Conservation (phyloP, 2,797 vertebrate species). For the Peromyscus aztecus region DNA sequence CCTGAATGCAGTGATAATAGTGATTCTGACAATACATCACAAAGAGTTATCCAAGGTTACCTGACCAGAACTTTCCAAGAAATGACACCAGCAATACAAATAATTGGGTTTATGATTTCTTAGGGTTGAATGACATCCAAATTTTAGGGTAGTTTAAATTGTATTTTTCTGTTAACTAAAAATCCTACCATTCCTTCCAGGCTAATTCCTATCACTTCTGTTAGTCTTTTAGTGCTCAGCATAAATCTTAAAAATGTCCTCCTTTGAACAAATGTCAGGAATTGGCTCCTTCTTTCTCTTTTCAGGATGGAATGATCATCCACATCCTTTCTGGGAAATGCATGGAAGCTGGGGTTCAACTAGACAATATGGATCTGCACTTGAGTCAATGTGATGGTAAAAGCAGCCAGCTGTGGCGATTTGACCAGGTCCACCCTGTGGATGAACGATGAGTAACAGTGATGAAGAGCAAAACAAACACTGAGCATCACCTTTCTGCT, state of each 20-base stretch:
- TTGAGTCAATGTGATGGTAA: slow-evolving; percentile 89
- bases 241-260: neutral
- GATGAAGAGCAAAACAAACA: neutral
- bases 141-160: slow-evolving; percentile 17
- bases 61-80: slow-evolving; percentile 27
- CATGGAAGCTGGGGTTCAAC: slow-evolving; percentile 89
- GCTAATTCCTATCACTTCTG: neutral
- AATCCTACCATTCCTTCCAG: neutral
- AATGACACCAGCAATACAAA: neutral
- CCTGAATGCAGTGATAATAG: neutral
- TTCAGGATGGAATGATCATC: slow-evolving; percentile 90
- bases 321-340: slow-evolving; percentile 92
- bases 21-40: neutral
- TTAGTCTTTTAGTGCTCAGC: neutral
- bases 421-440: slow-evolving; percentile 87
- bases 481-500: neutral
- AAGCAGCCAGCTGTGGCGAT: slow-evolving; percentile 91
- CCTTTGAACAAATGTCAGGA: neutral
- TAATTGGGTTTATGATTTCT: neutral
- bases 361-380: slow-evolving; percentile 86
- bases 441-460: slow-evolving; percentile 82
- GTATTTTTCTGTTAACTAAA: slow-evolving; percentile 21
- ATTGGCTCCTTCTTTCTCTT: slow-evolving; percentile 61
- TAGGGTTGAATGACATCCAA: neutral
- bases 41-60: neutral